Evolutionary conservation across 2,113 vertebrate genomes (phyloP), one percentile per base, ranked within the genome.

Genomic region (Polyodon spathula): DNA sequence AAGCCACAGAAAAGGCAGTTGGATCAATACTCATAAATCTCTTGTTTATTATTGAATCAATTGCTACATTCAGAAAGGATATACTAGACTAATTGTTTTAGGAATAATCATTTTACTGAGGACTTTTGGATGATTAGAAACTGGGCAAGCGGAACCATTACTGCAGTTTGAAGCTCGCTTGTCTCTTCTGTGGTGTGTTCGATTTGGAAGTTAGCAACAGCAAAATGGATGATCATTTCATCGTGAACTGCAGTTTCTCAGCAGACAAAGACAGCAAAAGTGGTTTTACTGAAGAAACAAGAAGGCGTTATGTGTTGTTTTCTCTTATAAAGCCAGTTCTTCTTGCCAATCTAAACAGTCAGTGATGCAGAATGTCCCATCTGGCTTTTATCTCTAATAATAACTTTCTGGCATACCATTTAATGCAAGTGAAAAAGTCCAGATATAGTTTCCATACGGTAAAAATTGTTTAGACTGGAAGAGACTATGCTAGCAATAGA

Each of bases 11-110:
- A 76, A 76, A 79, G 54, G 56, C 62, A 68, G 71, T 71, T 67
- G 73, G 77, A 88, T 87, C 84, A 84, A 85, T 86, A 84, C 57
- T 80, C 77, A 84, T 84, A 83, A 87, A 86, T 87, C 81, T 82
- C 70, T 66, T 77, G 77, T 83, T 82, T 84, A 84, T 85, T 84
- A 83, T 79, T 83, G 81, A 86, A 85, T 86, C 66, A 64, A 87
- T 87, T 68, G 63, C 72, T 71, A 79, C 69, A 74, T 83, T 75
- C 81, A 78, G 75, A 80, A 74, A 83, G 73, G 73, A 82, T 82
- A 72, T 76, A 84, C 71, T 76, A 67, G 75, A 70, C 71, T 80
- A 74, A 83, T 85, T 83, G 80, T 80, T 79, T 86, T 76, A 78
- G 73, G 76, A 77, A 78, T 84, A 82, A 84, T 79, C 81, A 75